Conservation (phyloP, 2,797 vertebrate genomes). For the Lepilemur septentrionalis region DNA sequence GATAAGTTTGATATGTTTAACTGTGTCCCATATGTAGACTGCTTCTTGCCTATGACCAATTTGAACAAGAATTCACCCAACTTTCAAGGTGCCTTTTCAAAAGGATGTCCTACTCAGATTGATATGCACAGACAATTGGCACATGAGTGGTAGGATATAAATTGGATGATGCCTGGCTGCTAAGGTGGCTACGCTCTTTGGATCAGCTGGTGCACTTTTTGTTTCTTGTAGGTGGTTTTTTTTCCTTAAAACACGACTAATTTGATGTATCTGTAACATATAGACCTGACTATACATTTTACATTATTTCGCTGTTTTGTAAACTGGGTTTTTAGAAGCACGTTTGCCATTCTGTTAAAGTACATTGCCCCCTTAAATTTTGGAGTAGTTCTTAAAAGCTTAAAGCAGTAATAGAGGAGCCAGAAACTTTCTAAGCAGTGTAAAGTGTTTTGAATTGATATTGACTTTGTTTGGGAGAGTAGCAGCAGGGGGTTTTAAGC, state of each 20-base stretch:
- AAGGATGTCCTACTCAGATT: constrained; percentile 12
- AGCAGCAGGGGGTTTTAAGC: constrained; percentile 75
- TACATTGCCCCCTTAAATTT: constrained; percentile 73
- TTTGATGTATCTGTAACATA: constrained; percentile 76
- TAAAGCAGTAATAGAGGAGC: constrained; percentile 76
- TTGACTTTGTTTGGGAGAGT: constrained; percentile 53
- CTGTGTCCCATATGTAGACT: constrained; percentile 14
- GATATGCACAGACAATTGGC: neutral
- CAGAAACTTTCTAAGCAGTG: constrained; percentile 60
- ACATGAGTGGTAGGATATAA: neutral
- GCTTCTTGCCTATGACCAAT: constrained; percentile 33
- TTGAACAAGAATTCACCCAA: constrained; percentile 52
- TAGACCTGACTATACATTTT: constrained; percentile 74
- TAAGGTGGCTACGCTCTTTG: constrained; percentile 62
- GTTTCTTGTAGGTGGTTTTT: constrained; percentile 64
- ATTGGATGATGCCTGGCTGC: constrained; percentile 23
- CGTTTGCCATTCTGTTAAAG: constrained; percentile 79
- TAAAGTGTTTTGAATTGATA: constrained; percentile 52
- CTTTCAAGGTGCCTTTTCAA: constrained; percentile 44
- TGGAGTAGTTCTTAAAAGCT: constrained; percentile 77
- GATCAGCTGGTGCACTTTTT: constrained; percentile 76
- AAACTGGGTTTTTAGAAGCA: constrained; percentile 79
- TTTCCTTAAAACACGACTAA: constrained; percentile 70
- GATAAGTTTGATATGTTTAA: constrained; percentile 39
- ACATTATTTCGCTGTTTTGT: constrained; percentile 75